A percentile compares a stretch with the other conserved stretches of the same genome.
Evolutionary conservation across 2,797 vertebrate species (phyloP).

Genomic region (Microcaecilia unicolor): DNA sequence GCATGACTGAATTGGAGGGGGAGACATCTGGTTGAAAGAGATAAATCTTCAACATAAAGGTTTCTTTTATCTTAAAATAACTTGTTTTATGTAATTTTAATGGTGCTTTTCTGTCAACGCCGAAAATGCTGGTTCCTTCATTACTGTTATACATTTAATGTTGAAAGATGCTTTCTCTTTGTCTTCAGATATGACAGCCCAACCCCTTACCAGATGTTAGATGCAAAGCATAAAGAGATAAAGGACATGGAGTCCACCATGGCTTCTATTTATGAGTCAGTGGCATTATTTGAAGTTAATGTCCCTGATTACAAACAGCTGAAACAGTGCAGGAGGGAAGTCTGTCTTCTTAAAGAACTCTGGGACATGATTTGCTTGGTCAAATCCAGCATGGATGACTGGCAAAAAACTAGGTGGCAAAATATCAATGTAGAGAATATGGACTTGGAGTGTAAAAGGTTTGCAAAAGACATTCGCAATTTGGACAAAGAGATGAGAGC

Average conservation of each 20-base stretch:
- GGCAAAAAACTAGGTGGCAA: conserved; percentile 77
- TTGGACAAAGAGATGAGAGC: conserved; percentile 81
- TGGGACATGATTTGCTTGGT: conserved; percentile 82
- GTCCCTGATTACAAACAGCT: conserved; percentile 81
- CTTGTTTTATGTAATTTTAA: too few species aligned
- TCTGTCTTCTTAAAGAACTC: conserved; percentile 76
- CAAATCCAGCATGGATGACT: conserved; percentile 65
- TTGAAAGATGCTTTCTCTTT: not conserved
- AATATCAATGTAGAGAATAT: conserved; percentile 82
- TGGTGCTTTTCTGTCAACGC: too few species aligned
- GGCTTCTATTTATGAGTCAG: conserved; percentile 69
- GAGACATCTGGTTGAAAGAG: not conserved
- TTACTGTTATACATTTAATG: too few species aligned
- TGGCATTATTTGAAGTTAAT: conserved; percentile 81
- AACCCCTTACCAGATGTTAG: conserved; percentile 68
- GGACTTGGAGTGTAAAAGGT: conserved; percentile 79
- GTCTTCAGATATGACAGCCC: conserved; percentile 68
- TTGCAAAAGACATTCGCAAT: conserved; percentile 70
- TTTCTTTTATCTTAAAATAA: too few species aligned
- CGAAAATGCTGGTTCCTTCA: too few species aligned
- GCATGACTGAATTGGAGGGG: not conserved
- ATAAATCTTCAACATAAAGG: not conserved
- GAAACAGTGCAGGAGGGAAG: conserved; percentile 80
- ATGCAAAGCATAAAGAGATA: conserved; percentile 68
- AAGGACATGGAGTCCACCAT: conserved; percentile 73